phyloP scores from a whole-genome alignment of 2,797 vertebrate genomes.

The Leuciscus waleckii region DNA sequence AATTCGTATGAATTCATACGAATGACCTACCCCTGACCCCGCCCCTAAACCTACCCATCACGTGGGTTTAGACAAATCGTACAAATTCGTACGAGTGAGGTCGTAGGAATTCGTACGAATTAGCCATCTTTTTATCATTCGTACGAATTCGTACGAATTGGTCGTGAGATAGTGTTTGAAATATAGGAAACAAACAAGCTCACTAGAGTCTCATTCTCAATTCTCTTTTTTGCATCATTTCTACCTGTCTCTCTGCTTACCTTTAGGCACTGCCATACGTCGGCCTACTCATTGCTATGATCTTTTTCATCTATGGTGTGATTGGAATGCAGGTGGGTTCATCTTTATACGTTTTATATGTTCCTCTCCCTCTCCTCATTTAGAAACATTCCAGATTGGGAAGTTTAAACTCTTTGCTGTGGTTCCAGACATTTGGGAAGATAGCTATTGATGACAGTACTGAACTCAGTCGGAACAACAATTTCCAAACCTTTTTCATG shows the following conservation, averaged over 20 bases:
- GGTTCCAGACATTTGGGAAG: constrained; percentile 92
- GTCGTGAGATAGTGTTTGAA: too few relatives aligned
- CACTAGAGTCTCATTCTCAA: background rate
- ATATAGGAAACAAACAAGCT: background rate
- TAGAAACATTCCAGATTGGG: background rate
- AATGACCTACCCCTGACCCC: too few relatives aligned
- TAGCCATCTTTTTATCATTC: too few relatives aligned
- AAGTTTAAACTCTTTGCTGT: background rate
- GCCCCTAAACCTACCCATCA: too few relatives aligned
- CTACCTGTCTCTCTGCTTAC: background rate
- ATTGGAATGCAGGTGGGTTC: constrained; percentile 94
- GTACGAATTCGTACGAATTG: too few relatives aligned
- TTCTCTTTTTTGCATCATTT: background rate
- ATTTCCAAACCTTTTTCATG: constrained; percentile 98
- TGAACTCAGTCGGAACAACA: constrained; percentile 98
- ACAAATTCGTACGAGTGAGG: too few relatives aligned
- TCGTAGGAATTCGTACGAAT: too few relatives aligned
- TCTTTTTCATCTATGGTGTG: constrained; percentile 99
- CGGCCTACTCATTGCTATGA: constrained; percentile 96
- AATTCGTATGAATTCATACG: too few relatives aligned
- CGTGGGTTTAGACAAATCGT: too few relatives aligned
- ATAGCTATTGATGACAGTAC: constrained; percentile 92
- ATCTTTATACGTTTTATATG: background rate
- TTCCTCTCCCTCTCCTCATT: background rate
- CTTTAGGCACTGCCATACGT: constrained; percentile 93